These are phyloP conservation scores for Drosophila multiciliata DNA, from an alignment of 2,888 invertebrate species.

Conservation along the genomic window DNA sequence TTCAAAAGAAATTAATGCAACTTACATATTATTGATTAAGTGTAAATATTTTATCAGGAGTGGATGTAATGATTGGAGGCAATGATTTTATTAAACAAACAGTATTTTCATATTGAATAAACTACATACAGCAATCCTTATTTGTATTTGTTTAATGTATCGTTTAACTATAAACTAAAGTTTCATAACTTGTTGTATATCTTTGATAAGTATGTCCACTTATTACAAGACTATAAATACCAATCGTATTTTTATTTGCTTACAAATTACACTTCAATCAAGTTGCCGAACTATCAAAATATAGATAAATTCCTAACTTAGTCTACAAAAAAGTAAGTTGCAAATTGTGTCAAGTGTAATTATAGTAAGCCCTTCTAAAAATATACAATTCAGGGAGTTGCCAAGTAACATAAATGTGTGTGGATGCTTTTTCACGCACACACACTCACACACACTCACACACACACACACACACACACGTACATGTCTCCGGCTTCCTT, in stretches of 20 bases:
- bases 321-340: constrained; percentile 26
- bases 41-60: background rate
- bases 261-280: background rate
- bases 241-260: background rate
- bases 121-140: background rate
- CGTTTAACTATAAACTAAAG: background rate
- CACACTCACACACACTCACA: background rate
- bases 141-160: too few relatives aligned
- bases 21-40: background rate
- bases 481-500: constrained; percentile 18
- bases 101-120: background rate
- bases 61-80: too few relatives aligned
- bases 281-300: constrained; percentile 15
- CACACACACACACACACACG: constrained; percentile 5
- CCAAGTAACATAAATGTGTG: constrained; percentile 10
- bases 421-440: too few relatives aligned
- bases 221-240: background rate
- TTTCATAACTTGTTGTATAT: background rate
- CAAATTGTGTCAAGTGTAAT: constrained; percentile 59
- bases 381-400: constrained; percentile 31
- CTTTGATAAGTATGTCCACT: background rate
- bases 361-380: constrained; percentile 26
- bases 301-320: background rate
- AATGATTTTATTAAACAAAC: background rate
- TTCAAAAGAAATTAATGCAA: background rate